Conservation (phyloP, 2,113 vertebrate species). For the Campylorhamphus procurvoides region DNA sequence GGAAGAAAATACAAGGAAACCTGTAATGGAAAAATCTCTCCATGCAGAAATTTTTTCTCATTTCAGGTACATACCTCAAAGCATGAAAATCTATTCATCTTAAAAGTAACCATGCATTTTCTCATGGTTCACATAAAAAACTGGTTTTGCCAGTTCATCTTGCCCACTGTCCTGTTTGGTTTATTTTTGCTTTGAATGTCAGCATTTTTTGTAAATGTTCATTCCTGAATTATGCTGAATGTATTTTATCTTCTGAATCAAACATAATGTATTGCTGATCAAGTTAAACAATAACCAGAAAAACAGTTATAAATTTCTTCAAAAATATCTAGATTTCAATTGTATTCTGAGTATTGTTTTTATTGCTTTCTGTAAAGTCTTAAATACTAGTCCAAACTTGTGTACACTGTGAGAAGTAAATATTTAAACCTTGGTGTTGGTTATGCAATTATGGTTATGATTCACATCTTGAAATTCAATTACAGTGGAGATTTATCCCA, state of each 20-base stretch:
- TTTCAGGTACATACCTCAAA: constrained; percentile 9
- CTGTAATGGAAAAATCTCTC: constrained; percentile 32
- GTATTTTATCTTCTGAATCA: background rate
- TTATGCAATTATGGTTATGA: background rate
- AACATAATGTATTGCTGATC: background rate
- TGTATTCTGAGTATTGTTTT: background rate
- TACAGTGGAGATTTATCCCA: background rate
- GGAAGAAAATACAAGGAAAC: constrained; percentile 1
- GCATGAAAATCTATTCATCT: constrained; percentile 7
- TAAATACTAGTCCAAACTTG: background rate
- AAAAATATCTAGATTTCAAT: background rate
- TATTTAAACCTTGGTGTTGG: background rate
- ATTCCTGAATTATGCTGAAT: background rate
- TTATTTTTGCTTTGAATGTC: background rate
- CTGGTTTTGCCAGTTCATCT: background rate
- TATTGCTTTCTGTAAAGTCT: background rate
- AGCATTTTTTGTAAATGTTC: background rate
- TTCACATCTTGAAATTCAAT: background rate
- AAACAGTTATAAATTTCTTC: background rate
- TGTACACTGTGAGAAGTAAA: background rate
- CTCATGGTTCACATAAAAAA: background rate
- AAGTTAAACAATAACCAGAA: background rate
- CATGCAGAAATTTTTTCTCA: constrained; percentile 36
- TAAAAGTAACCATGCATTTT: constrained; percentile 12
- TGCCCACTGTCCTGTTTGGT: background rate